Conservation (phyloP, 2,797 vertebrate genomes). For the Luscinia luscinia region DNA sequence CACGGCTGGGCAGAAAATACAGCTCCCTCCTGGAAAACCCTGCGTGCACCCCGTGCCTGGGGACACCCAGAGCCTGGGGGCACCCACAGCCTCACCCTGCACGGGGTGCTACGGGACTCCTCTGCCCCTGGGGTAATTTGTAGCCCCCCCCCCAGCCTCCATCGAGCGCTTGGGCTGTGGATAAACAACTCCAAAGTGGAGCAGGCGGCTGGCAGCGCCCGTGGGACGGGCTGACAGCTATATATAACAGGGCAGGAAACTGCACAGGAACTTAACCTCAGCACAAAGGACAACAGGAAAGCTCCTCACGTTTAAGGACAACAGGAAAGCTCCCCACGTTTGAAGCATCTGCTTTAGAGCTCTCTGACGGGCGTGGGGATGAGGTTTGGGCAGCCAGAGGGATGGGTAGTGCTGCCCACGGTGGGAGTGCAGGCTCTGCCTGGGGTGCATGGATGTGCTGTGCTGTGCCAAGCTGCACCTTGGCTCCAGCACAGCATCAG, state of each 20-base stretch:
- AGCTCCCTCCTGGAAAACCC: background rate
- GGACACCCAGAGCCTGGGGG: background rate
- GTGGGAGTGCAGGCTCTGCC: background rate
- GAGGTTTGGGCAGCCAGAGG: background rate
- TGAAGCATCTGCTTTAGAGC: slow-evolving; percentile 31
- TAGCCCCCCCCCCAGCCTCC: background rate
- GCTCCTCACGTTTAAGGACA: background rate
- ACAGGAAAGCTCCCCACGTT: background rate
- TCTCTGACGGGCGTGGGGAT: fast-evolving
- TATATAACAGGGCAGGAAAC: slow-evolving; percentile 61
- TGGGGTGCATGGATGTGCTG: background rate
- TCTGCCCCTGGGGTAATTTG: background rate
- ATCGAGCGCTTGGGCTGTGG: fast-evolving
- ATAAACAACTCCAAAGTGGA: slow-evolving; percentile 28
- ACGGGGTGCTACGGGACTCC: fast-evolving
- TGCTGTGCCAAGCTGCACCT: background rate
- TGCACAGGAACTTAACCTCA: slow-evolving; percentile 42
- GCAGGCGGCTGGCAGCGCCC: background rate
- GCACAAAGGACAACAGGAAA: slow-evolving; percentile 52
- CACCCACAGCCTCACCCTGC: background rate
- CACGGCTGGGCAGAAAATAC: background rate
- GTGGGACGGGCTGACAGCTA: background rate
- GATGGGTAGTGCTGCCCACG: fast-evolving
- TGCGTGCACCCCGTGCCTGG: fast-evolving
- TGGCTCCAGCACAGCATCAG: background rate